Conservation (phyloP, 1,140 invertebrate species). For the Archegozetes longisetosus region DNA sequence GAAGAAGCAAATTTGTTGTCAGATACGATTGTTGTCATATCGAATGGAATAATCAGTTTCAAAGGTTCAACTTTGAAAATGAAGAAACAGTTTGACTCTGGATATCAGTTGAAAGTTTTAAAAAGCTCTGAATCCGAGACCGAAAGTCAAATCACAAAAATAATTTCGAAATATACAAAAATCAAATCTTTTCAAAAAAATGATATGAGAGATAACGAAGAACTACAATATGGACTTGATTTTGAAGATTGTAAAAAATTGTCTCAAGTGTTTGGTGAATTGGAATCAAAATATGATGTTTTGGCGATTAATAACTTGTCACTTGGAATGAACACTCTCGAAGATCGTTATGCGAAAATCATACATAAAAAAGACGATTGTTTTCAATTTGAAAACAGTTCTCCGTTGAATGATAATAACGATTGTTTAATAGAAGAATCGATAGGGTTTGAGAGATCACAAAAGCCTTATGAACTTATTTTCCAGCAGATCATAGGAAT, state of each 20-base stretch:
- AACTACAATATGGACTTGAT: neutral
- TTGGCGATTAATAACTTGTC: neutral
- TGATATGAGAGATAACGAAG: neutral
- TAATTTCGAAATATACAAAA: neutral
- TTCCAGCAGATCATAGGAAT: neutral
- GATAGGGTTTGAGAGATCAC: neutral
- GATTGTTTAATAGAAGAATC: neutral
- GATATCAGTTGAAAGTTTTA: slow-evolving; percentile 1
- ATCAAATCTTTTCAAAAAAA: neutral
- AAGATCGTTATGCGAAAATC: neutral
- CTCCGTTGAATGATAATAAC: neutral
- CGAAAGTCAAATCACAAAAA: neutral
- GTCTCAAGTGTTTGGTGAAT: neutral
- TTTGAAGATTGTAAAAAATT: neutral
- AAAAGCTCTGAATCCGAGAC: neutral
- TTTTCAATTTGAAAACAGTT: neutral
- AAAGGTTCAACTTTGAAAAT: neutral
- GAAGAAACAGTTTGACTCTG: slow-evolving; percentile 18
- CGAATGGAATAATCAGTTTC: slow-evolving; percentile 12
- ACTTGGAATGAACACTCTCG: neutral
- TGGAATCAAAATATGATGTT: neutral
- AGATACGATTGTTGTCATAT: slow-evolving; percentile 25
- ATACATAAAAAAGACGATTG: no score
- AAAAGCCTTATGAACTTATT: neutral
- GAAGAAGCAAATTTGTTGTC: slow-evolving; percentile 27